Evolutionary conservation across 2,888 invertebrate genomes (phyloP).

Genomic region (Drosophila eohydei): DNA sequence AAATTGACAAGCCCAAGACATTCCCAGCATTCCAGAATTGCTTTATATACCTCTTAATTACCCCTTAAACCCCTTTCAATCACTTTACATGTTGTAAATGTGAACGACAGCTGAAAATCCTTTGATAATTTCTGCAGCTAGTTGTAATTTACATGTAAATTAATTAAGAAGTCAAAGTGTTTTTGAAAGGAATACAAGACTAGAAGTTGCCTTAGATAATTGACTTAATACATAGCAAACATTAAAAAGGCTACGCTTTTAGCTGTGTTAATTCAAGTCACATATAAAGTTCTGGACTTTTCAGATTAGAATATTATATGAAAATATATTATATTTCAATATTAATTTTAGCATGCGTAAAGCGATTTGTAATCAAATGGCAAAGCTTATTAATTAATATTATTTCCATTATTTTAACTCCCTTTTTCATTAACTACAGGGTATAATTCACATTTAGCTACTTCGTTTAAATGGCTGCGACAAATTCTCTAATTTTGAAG

Average conservation of each 20-base stretch:
- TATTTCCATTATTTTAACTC: neutral
- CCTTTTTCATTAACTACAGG: neutral
- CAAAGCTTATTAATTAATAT: neutral
- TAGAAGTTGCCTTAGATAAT: neutral
- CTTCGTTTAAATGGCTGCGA: slow-evolving; percentile 34
- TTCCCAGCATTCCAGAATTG: no score
- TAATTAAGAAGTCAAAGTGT: neutral
- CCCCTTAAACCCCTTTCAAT: neutral
- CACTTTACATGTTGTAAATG: neutral
- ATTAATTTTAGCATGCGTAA: no score
- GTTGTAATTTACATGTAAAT: neutral
- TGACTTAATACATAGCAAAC: neutral
- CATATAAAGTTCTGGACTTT: no score
- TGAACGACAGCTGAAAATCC: neutral
- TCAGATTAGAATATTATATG: no score
- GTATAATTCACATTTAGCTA: neutral
- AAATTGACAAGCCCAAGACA: neutral
- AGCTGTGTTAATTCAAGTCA: no score
- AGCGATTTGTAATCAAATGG: no score
- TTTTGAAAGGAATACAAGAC: neutral
- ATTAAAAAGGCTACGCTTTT: no score
- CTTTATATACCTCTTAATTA: neutral
- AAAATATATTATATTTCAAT: no score
- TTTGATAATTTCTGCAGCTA: neutral
- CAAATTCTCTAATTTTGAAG: slow-evolving; percentile 32